These are phyloP conservation scores for Erpornis zantholeuca DNA, from an alignment of 2,113 vertebrate genomes.

Conservation along the genomic window DNA sequence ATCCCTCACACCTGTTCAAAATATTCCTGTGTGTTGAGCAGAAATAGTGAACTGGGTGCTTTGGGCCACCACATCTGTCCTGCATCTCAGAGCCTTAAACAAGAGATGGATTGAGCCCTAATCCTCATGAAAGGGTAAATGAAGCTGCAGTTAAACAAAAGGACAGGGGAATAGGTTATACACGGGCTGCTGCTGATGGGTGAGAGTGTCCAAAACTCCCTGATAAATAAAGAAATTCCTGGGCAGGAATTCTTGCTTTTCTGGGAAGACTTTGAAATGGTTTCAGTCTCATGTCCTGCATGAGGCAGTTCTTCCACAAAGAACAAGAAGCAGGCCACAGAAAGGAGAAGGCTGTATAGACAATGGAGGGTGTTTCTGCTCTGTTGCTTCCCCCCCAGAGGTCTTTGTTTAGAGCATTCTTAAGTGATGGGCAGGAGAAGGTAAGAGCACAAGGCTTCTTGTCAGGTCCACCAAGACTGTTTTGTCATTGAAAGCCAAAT, in stretches of 20 bases:
- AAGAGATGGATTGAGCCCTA: not conserved
- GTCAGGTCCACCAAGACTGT: not conserved
- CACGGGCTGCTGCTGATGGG: not conserved
- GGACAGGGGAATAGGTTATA: not conserved
- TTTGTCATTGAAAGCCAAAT: not conserved
- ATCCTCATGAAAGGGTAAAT: not conserved
- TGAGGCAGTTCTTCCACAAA: not conserved
- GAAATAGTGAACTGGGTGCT: not conserved
- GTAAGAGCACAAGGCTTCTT: not conserved
- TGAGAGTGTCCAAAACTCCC: not conserved
- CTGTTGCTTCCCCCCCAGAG: not conserved
- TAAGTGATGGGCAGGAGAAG: not conserved
- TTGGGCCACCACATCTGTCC: not conserved
- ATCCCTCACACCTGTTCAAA: not conserved
- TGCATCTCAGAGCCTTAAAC: not conserved
- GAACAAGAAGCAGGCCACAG: not conserved
- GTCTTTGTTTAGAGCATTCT: not conserved
- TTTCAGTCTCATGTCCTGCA: not conserved
- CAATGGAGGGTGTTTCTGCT: not conserved
- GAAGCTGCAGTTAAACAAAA: not conserved
- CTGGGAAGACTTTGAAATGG: not conserved
- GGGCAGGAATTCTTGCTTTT: not conserved
- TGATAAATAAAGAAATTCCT: not conserved
- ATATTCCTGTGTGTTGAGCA: not conserved
- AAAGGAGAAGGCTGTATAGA: not conserved